Conservation (phyloP, 2,113 vertebrate genomes). For the Pelobates fuscus region DNA sequence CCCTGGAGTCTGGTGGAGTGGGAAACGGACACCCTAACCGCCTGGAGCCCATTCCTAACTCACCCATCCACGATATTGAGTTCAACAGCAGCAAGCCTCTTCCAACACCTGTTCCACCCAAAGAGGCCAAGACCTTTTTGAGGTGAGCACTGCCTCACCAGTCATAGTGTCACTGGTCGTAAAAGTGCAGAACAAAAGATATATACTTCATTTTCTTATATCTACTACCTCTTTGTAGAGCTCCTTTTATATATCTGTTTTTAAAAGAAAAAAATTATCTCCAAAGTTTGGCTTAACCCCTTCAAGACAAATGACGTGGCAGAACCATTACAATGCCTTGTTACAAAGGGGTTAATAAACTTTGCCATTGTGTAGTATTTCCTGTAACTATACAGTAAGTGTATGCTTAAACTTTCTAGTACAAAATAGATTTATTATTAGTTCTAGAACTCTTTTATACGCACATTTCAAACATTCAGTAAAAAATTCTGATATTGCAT, state of each 20-base stretch:
- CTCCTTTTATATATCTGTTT: slow-evolving; percentile 62
- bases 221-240: slow-evolving; percentile 68
- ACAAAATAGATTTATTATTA: no score
- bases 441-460: no score
- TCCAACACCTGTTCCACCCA: slow-evolving; percentile 91
- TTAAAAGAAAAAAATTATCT: neutral
- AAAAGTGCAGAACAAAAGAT: slow-evolving; percentile 57
- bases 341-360: no score
- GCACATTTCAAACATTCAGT: no score
- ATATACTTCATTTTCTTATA: slow-evolving; percentile 57
- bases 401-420: no score
- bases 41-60: slow-evolving; percentile 95
- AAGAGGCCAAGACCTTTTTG: slow-evolving; percentile 97
- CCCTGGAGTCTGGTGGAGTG: slow-evolving; percentile 84
- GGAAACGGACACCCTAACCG: slow-evolving; percentile 87
- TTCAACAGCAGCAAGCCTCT: slow-evolving; percentile 98
- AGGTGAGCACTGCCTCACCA: slow-evolving; percentile 91
- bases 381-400: no score
- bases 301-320: no score
- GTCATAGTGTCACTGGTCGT: slow-evolving; percentile 53
- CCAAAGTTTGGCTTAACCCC: neutral
- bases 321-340: no score
- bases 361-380: no score
- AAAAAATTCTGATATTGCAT: no score
- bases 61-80: slow-evolving; percentile 93